A percentile compares a stretch with the other conserved stretches of the same genome.
These are phyloP conservation scores for Pelochelys cantorii DNA, from an alignment of 2,797 vertebrate genomes.

Conservation along the genomic window DNA sequence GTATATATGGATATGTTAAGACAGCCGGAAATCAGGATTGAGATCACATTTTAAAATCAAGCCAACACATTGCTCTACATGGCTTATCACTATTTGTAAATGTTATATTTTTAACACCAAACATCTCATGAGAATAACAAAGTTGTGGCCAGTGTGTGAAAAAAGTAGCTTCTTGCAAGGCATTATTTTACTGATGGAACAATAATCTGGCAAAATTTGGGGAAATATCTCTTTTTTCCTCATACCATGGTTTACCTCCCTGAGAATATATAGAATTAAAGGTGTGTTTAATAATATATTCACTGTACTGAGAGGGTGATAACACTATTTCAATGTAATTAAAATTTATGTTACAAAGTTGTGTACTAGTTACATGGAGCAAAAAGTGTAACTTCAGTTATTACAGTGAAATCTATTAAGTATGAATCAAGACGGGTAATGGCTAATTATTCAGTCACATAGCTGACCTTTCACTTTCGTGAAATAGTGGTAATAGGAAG, in stretches of 20 bases:
- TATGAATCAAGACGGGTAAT: not conserved
- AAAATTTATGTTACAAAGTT: not conserved
- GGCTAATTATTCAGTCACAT: accelerated
- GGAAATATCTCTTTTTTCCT: not conserved
- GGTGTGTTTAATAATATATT: not conserved
- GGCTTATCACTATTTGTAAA: not conserved
- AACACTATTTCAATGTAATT: not conserved
- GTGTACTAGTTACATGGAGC: not conserved
- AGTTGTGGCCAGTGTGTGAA: not conserved
- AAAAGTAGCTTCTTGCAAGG: not conserved
- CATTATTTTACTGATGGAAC: not conserved
- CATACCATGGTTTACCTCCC: not conserved
- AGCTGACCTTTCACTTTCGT: not conserved
- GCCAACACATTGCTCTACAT: not conserved
- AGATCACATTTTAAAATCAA: not conserved
- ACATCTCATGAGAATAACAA: not conserved
- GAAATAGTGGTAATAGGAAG: not conserved
- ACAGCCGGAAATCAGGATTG: not conserved
- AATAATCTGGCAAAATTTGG: not conserved
- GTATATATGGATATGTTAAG: not conserved
- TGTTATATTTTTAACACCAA: not conserved
- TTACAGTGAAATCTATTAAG: not conserved
- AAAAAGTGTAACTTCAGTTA: not conserved
- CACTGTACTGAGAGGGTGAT: not conserved
- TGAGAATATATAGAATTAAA: not conserved